These are phyloP conservation scores for Pelochelys cantorii DNA, from an alignment of 2,797 vertebrate genomes.

Conservation along the genomic window DNA sequence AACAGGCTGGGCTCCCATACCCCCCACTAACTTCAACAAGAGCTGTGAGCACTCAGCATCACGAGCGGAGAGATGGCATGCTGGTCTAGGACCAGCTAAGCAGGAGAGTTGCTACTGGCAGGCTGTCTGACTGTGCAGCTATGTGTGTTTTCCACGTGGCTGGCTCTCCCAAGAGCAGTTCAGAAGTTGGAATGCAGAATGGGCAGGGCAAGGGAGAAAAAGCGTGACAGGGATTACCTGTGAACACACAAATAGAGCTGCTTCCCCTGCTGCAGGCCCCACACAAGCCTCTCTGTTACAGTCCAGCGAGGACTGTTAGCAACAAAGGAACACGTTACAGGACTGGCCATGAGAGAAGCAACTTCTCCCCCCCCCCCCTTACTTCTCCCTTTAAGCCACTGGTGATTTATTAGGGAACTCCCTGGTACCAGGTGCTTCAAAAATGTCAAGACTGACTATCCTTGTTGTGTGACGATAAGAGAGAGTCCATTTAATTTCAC, in stretches of 20 bases:
- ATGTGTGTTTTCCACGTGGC: neutral
- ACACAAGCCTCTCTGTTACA: neutral
- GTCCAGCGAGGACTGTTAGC: neutral
- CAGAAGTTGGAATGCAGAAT: neutral
- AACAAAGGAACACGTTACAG: neutral
- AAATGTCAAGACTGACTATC: neutral
- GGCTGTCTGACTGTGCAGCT: neutral
- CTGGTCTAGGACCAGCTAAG: neutral
- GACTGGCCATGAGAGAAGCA: neutral
- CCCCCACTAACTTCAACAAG: fast-evolving
- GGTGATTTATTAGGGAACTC: neutral
- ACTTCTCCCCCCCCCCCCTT: neutral
- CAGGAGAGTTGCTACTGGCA: neutral
- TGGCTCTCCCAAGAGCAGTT: neutral
- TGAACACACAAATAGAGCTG: neutral
- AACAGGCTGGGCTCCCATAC: neutral
- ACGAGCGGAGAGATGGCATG: neutral
- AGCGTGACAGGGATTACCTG: constrained; percentile 1
- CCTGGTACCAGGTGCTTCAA: neutral
- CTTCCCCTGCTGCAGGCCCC: neutral
- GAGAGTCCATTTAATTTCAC: neutral
- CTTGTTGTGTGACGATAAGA: neutral
- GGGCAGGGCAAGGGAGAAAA: neutral
- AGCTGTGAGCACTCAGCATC: neutral
- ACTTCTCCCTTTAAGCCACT: neutral